These are phyloP conservation scores for Lepidonotus clava DNA, from an alignment of 2,888 invertebrate genomes.

Conservation along the genomic window DNA sequence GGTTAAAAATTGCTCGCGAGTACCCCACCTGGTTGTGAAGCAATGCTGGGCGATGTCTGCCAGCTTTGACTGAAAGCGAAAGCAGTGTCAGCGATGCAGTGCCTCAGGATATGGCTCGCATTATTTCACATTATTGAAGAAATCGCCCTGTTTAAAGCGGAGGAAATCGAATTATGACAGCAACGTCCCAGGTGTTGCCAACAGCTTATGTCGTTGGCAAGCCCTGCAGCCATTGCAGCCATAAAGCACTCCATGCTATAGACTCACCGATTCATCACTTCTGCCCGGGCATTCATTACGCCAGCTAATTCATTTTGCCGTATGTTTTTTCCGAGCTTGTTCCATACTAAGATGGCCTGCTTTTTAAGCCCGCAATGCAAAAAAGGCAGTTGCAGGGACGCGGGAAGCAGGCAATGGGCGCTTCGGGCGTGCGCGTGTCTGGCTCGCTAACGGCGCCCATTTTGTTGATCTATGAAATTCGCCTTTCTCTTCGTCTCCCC, in stretches of 20 bases:
- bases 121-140: conserved; percentile 28
- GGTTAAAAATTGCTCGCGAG: too few relatives aligned
- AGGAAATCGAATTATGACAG: conserved; percentile 2
- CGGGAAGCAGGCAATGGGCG: too few relatives aligned
- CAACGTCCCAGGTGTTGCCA: conserved; percentile 30
- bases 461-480: neutral
- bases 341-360: too few relatives aligned
- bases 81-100: too few relatives aligned
- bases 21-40: too few relatives aligned
- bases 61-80: too few relatives aligned
- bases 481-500: neutral
- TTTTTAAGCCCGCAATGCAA: too few relatives aligned
- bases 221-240: neutral
- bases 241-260: neutral
- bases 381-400: too few relatives aligned
- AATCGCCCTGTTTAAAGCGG: conserved; percentile 39
- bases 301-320: conserved; percentile 36
- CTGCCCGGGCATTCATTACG: conserved; percentile 15
- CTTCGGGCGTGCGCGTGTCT: too few relatives aligned
- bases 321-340: too few relatives aligned
- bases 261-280: conserved; percentile 20
- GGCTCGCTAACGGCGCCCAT: neutral
- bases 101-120: too few relatives aligned
- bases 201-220: neutral
- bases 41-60: too few relatives aligned